These are phyloP conservation scores for Tiliqua scincoides DNA, from an alignment of 2,113 vertebrate species.

Conservation along the genomic window DNA sequence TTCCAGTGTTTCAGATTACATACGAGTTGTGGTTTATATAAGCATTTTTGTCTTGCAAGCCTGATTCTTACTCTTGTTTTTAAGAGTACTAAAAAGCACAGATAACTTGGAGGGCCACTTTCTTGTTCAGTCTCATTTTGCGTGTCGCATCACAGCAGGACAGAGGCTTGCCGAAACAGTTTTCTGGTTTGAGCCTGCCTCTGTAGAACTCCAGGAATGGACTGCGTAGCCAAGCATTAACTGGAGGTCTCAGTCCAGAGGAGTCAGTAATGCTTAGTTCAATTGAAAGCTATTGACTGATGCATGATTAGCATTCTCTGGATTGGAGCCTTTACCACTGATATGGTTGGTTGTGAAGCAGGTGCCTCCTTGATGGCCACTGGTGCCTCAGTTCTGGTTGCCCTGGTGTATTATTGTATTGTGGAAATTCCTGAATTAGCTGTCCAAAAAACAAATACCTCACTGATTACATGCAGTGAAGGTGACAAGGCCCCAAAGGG, in stretches of 20 bases:
- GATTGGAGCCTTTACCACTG: background rate
- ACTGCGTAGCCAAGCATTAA: background rate
- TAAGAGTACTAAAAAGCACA: background rate
- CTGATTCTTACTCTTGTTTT: background rate
- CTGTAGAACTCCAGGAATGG: background rate
- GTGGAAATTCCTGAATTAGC: background rate
- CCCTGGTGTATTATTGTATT: background rate
- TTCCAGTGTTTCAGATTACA: background rate
- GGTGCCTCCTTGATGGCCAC: background rate
- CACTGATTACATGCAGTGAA: too few relatives aligned
- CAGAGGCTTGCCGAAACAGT: background rate
- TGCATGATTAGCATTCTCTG: background rate
- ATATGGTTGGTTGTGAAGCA: background rate
- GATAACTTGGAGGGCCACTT: background rate
- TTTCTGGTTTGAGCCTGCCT: background rate
- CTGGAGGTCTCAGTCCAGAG: too few relatives aligned
- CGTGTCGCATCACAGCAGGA: background rate
- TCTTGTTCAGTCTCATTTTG: background rate
- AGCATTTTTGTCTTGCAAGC: background rate
- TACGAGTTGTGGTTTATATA: background rate
- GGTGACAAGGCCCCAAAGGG: background rate
- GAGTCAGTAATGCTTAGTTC: background rate
- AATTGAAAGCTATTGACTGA: background rate
- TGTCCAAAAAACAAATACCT: too few relatives aligned
- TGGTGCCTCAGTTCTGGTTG: background rate